A percentile compares a stretch with the other conserved stretches of the same genome.
These are phyloP conservation scores for Microdon myrmicae DNA, from an alignment of 2,888 invertebrate genomes.

Conservation along the genomic window DNA sequence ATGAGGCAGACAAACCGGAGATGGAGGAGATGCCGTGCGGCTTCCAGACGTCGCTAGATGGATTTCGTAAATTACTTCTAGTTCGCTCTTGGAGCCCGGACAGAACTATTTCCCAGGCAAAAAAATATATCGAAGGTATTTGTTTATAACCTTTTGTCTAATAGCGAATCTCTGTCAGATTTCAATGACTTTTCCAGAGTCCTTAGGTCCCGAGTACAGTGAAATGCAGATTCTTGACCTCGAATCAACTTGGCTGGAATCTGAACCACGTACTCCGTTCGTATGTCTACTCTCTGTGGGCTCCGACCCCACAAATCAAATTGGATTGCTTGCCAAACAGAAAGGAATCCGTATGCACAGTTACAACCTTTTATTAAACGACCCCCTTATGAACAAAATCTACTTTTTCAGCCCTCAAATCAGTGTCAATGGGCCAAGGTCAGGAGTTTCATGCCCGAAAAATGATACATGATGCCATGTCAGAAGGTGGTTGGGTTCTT, in stretches of 20 bases:
- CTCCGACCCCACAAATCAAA: constrained; percentile 96
- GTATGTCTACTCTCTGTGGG: constrained; percentile 94
- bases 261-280: constrained; percentile 87
- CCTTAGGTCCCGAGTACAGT: constrained; percentile 86
- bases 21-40: constrained; percentile 91
- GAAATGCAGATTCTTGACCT: constrained; percentile 93
- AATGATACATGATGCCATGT: constrained; percentile 83
- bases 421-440: constrained; percentile 98
- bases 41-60: constrained; percentile 85
- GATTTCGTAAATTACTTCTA: constrained; percentile 86
- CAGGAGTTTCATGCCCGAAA: constrained; percentile 88
- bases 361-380: neutral
- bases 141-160: neutral
- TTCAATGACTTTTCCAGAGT: constrained; percentile 69
- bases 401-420: constrained; percentile 73
- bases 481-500: constrained; percentile 89
- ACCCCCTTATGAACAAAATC: too few species aligned
- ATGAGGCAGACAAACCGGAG: constrained; percentile 92
- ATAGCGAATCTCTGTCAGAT: neutral
- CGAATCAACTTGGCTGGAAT: constrained; percentile 90
- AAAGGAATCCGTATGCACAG: constrained; percentile 78
- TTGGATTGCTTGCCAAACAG: constrained; percentile 84
- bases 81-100: constrained; percentile 97
- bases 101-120: constrained; percentile 91
- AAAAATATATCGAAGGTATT: constrained; percentile 85